A percentile compares a stretch with the other conserved stretches of the same genome.
Conservation (phyloP, 1,140 invertebrate species). For the Diprion similis region DNA sequence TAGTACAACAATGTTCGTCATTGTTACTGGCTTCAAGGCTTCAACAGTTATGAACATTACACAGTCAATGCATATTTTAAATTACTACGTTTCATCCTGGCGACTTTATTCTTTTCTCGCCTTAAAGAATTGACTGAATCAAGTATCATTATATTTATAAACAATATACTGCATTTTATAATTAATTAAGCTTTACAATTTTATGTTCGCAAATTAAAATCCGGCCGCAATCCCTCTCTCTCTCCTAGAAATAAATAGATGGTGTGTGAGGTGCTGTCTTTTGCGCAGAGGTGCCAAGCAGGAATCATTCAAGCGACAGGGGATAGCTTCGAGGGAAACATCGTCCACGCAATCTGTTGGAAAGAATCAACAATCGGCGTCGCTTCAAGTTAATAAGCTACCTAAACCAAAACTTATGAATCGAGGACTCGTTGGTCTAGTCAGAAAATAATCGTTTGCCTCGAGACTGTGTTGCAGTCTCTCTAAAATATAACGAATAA, state of each 20-base stretch:
- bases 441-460: slow-evolving; percentile 47
- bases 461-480: neutral
- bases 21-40: too few relatives aligned
- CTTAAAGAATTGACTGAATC: too few relatives aligned
- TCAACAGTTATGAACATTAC: too few relatives aligned
- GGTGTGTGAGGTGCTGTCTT: slow-evolving; percentile 46
- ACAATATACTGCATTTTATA: neutral
- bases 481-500: neutral
- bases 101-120: too few relatives aligned
- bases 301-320: slow-evolving; percentile 40
- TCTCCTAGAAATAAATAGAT: slow-evolving; percentile 46
- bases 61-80: too few relatives aligned
- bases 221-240: slow-evolving; percentile 40
- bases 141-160: too few relatives aligned
- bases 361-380: neutral
- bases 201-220: neutral
- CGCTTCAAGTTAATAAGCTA: slow-evolving; percentile 28
- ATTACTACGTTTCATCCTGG: too few relatives aligned
- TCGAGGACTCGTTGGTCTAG: slow-evolving; percentile 44
- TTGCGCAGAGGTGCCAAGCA: slow-evolving; percentile 58
- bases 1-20: too few relatives aligned
- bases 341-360: neutral
- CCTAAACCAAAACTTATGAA: slow-evolving; percentile 47
- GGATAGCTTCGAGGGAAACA: slow-evolving; percentile 30
- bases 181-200: neutral